phyloP scores from a whole-genome alignment of 1,140 invertebrate species.

The Euwallacea fornicatus region DNA sequence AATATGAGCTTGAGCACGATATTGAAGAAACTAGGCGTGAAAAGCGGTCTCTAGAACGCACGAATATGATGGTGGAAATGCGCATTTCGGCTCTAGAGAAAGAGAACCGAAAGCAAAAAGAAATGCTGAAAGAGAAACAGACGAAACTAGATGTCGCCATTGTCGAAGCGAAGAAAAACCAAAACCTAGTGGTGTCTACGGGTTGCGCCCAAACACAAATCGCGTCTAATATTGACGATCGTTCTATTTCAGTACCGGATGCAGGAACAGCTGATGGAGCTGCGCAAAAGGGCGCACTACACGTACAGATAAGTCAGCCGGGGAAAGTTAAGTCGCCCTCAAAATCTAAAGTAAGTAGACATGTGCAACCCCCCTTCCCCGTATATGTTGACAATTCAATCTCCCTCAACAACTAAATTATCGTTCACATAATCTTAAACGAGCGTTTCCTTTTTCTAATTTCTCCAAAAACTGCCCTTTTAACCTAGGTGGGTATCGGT shows the following conservation, averaged over 20 bases:
- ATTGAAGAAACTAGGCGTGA: conserved; percentile 19
- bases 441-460: too few species aligned
- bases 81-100: conserved; percentile 43
- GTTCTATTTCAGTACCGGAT: conserved; percentile 50
- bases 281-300: conserved; percentile 43
- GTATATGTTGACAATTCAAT: too few species aligned
- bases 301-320: conserved; percentile 35
- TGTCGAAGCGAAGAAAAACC: conserved; percentile 41
- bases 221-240: conserved; percentile 45
- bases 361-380: neutral
- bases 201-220: conserved; percentile 24
- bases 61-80: conserved; percentile 40
- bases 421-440: neutral
- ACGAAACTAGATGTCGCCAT: conserved; percentile 41
- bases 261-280: conserved; percentile 45
- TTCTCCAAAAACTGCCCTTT: too few species aligned
- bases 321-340: conserved; percentile 9
- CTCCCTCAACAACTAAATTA: neutral
- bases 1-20: conserved; percentile 36
- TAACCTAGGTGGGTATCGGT: too few species aligned
- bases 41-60: conserved; percentile 26
- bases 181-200: conserved; percentile 44
- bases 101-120: conserved; percentile 43
- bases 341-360: conserved; percentile 14
- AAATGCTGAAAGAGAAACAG: conserved; percentile 40